Evolutionary conservation across 1,140 invertebrate genomes (phyloP), one percentile per base, ranked within the genome.

Genomic region (Meteorus sp.): DNA sequence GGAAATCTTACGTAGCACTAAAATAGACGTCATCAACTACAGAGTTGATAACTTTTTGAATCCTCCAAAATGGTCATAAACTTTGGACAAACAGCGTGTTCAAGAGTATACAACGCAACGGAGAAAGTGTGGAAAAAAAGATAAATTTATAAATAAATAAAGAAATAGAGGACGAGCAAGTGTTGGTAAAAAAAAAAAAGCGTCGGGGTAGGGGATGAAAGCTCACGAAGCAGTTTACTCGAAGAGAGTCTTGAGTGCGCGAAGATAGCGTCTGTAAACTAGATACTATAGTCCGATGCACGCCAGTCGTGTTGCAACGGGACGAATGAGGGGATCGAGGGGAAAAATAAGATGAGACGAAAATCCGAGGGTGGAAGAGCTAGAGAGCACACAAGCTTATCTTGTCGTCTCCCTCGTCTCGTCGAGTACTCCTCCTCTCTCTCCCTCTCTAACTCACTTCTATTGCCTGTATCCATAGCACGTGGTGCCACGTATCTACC

Each of bases 401-500:
- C 50, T 52, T 19, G 19, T 37, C 50, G 9, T 19, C 31, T 50
- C 17, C 13, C 11, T 4, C 13, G 15, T 11, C 15, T 4, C 15
- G 8, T 39, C 35, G 8, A 31, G 37, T 13, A 19, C 35, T 53
- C 17, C 1, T 9, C 17, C 29, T 37, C 17, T 52, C 9, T 52
- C 33, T 35, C 48, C 5, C 25, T 33, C 15, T 51, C 48, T 51
- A 6, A 2, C 48, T 51, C 31, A 17, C 31, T 51, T 35, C 29
- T 13, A 25, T n/a, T 54, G 68, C 66, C 60, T 62, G 59, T 60
- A 37, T 53, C 33, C 37, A 59, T 51, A 44, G 58, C 57, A 67
- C 66, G 65, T 69, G 69, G 68, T 71, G 59, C 65, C 64, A 63
- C 61, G 71, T 69, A 66, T 59, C 60, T 60, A n/a, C n/a, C n/a